phyloP scores from a whole-genome alignment of 2,113 vertebrate genomes.

The Oryzias curvinotus region DNA sequence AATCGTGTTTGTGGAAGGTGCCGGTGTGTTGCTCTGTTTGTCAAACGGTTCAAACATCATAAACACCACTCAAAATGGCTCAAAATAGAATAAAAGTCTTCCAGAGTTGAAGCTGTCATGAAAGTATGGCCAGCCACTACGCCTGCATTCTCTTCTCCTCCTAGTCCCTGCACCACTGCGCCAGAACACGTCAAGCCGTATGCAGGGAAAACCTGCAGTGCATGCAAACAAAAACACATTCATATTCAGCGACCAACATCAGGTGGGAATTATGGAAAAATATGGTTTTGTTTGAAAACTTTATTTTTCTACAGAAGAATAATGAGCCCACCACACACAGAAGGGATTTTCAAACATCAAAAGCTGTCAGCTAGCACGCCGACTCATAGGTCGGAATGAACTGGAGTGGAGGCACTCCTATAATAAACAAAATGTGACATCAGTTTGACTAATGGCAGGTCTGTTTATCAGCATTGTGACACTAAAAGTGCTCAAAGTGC shows the following conservation, averaged over 20 bases:
- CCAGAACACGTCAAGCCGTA: constrained; percentile 52
- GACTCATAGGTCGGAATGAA: constrained; percentile 12
- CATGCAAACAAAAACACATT: constrained; percentile 44
- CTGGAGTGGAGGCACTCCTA: constrained; percentile 9
- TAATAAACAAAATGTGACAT: constrained; percentile 16
- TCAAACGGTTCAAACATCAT: constrained; percentile 31
- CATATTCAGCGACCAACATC: constrained; percentile 6
- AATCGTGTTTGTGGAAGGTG: constrained; percentile 30
- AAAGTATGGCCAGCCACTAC: constrained; percentile 43
- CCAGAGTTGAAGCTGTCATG: constrained; percentile 1
- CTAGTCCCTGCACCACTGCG: constrained; percentile 36
- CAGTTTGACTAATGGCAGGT: constrained; percentile 19
- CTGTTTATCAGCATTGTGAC: constrained; percentile 9
- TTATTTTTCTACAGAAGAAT: constrained; percentile 17
- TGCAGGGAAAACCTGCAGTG: constrained; percentile 50
- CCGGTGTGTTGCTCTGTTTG: constrained; percentile 44
- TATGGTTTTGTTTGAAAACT: constrained; percentile 1
- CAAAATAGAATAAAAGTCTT: no score
- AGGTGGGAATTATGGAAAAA: constrained; percentile 19
- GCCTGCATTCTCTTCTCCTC: neutral
- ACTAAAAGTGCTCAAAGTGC: constrained; percentile 16
- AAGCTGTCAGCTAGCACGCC: constrained; percentile 16
- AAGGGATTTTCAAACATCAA: constrained; percentile 8
- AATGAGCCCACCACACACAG: constrained; percentile 31
- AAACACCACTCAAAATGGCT: neutral